Percentiles rank a stretch among this genome's conserved stretches.
Evolutionary conservation across 2,888 invertebrate species (phyloP).

Genomic region (Strigamia crassipes): DNA sequence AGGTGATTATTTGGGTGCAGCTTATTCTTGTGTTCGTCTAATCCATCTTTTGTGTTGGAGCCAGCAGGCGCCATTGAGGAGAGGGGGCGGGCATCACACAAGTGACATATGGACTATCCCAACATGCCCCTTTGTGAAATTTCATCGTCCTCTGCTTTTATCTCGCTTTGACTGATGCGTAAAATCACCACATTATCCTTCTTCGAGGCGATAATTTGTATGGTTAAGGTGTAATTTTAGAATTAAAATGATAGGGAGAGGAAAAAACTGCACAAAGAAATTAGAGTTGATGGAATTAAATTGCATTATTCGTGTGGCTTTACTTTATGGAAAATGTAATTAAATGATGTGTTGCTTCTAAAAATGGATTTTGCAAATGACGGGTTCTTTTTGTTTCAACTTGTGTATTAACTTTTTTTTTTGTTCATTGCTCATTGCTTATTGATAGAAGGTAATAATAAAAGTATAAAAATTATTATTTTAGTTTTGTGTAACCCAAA

Average conservation of each 20-base stretch:
- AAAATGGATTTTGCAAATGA: not conserved
- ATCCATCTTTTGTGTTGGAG: constrained; percentile 40
- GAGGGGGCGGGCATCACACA: constrained; percentile 33
- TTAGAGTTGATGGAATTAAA: constrained; percentile 35
- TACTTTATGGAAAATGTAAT: not conserved
- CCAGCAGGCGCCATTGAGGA: constrained; percentile 38
- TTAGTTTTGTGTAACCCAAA: not conserved
- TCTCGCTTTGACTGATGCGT: constrained; percentile 40
- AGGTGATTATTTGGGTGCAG: constrained; percentile 36
- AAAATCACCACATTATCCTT: constrained; percentile 42
- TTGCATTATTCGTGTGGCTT: not conserved
- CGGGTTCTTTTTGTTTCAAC: not conserved
- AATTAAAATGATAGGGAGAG: constrained; percentile 20
- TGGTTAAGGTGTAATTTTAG: constrained; percentile 40
- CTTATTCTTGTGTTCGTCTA: constrained; percentile 22
- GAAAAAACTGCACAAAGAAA: constrained; percentile 22
- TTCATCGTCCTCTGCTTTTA: constrained; percentile 37
- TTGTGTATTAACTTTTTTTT: constrained; percentile 1
- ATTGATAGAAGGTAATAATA: not conserved
- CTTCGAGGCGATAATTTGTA: constrained; percentile 32
- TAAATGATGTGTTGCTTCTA: not conserved
- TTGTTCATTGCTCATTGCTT: not conserved
- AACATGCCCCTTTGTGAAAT: constrained; percentile 42
- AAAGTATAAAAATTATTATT: not conserved
- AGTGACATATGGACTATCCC: constrained; percentile 42